A percentile compares a stretch with the other conserved stretches of the same genome.
Evolutionary conservation across 2,888 invertebrate species (phyloP).

Genomic region (Nemotelus pantherinus): DNA sequence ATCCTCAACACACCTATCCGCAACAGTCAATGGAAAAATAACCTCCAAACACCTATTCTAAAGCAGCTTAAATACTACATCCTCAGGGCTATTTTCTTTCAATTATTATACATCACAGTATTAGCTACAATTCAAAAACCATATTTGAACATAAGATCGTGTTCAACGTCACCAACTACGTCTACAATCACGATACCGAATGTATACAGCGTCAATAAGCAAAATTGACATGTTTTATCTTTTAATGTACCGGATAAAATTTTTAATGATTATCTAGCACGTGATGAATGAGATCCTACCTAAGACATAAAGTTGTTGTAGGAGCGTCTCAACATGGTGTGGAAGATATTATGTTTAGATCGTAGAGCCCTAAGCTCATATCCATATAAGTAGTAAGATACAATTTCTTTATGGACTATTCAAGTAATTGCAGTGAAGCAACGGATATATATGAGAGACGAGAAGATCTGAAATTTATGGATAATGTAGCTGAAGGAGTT

Average conservation of each 20-base stretch:
- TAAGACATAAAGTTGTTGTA: too few relatives aligned
- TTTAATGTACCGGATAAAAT: conserved; percentile 56
- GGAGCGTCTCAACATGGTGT: not conserved
- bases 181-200: not conserved
- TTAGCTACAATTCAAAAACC: not conserved
- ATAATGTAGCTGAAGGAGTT: not conserved
- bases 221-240: conserved; percentile 50
- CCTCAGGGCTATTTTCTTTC: not conserved
- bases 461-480: not conserved
- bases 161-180: not conserved
- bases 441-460: not conserved
- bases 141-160: not conserved
- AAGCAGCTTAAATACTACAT: not conserved
- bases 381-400: not conserved
- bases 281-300: conserved; percentile 48
- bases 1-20: not conserved
- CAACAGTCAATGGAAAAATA: not conserved
- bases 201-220: conserved; percentile 43
- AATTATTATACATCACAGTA: too few relatives aligned
- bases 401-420: not conserved
- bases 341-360: not conserved
- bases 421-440: not conserved
- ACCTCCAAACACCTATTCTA: not conserved
- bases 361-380: not conserved
- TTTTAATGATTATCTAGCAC: conserved; percentile 57